A percentile compares a stretch with the other conserved stretches of the same genome.
These are phyloP conservation scores for Hypselothyrea guttata DNA, from an alignment of 2,888 invertebrate genomes.

Conservation along the genomic window DNA sequence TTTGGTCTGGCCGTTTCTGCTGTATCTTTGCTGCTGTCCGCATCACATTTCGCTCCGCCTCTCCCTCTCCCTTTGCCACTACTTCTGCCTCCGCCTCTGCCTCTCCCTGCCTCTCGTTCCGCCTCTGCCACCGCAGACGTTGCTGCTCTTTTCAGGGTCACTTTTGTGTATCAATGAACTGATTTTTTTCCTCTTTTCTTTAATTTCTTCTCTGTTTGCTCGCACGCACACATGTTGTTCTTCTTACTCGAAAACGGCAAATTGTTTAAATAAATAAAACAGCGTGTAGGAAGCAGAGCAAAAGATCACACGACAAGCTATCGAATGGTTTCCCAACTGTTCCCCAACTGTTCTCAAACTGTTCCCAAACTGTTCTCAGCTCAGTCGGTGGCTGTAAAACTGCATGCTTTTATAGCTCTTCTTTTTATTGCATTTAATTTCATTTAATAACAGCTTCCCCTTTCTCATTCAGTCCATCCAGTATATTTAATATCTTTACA, in stretches of 20 bases:
- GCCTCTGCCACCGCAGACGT: neutral
- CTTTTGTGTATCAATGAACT: constrained; percentile 65
- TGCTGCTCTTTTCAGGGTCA: constrained; percentile 67
- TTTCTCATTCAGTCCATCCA: too few species aligned
- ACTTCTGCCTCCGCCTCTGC: neutral
- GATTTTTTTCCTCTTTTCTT: constrained; percentile 34
- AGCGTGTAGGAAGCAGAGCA: constrained; percentile 79
- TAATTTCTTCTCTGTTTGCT: constrained; percentile 22
- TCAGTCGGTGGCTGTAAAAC: neutral
- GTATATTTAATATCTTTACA: too few species aligned
- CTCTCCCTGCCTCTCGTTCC: neutral
- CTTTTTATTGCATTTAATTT: too few species aligned
- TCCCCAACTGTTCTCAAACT: constrained; percentile 35
- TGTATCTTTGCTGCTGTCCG: constrained; percentile 21
- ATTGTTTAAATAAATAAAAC: constrained; percentile 72
- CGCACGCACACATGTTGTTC: constrained; percentile 11
- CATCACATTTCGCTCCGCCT: constrained; percentile 24
- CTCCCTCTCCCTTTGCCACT: too few species aligned
- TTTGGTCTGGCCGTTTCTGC: constrained; percentile 2
- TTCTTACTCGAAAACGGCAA: constrained; percentile 55
- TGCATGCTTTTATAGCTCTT: too few species aligned
- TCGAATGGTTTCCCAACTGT: too few species aligned
- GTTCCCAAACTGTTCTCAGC: constrained; percentile 12
- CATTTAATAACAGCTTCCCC: too few species aligned
- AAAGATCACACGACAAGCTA: constrained; percentile 71